Evolutionary conservation across 1,140 invertebrate species (phyloP).

Genomic region (Rhagoletis zephyria): DNA sequence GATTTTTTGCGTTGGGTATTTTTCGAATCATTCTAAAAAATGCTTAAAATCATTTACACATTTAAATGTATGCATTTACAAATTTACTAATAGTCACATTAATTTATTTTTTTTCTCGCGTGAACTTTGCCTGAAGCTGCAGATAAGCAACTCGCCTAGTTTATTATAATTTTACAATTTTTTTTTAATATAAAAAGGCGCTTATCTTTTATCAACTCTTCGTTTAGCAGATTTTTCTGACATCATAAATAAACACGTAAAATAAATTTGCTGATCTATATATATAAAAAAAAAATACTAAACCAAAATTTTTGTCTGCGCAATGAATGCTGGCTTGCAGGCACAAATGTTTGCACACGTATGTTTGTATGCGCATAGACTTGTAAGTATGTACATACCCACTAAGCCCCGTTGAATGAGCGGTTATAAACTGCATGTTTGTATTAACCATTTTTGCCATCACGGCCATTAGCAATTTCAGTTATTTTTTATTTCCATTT

Average conservation of each 20-base stretch:
- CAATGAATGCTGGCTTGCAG: background rate
- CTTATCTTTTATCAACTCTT: background rate
- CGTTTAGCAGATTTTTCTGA: background rate
- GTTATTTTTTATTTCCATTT: background rate
- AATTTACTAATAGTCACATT: background rate
- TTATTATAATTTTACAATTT: background rate
- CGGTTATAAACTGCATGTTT: slow-evolving; percentile 1
- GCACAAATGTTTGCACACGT: background rate
- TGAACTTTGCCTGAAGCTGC: background rate
- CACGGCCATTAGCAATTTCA: background rate
- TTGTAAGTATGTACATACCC: background rate
- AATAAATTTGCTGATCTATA: background rate
- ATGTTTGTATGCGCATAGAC: background rate
- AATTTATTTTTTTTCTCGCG: background rate
- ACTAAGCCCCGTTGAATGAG: background rate
- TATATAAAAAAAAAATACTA: background rate
- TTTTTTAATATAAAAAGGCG: background rate
- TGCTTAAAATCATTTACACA: background rate
- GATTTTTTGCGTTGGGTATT: background rate
- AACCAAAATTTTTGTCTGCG: background rate
- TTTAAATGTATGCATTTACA: background rate
- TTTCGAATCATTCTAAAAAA: background rate
- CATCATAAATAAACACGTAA: background rate
- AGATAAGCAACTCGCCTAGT: background rate
- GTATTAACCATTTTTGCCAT: background rate